Conservation (phyloP, 2,888 invertebrate species). For the Apoda limacodes region DNA sequence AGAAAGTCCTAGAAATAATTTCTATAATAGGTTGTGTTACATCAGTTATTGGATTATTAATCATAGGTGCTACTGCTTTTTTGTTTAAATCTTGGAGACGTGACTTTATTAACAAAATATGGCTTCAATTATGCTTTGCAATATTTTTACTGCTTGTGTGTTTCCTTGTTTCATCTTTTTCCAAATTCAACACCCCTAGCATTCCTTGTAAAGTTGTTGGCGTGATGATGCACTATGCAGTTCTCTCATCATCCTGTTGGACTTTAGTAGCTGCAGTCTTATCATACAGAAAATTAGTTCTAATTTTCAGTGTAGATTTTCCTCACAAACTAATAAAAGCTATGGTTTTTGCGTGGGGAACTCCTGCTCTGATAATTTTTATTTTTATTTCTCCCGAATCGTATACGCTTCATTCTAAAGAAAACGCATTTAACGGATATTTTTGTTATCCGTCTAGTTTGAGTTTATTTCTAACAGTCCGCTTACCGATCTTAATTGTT, state of each 20-base stretch:
- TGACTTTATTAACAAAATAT: constrained; percentile 71
- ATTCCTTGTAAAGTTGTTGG: constrained; percentile 69
- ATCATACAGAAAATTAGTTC: constrained; percentile 75
- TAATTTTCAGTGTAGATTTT: constrained; percentile 70
- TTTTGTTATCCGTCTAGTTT: constrained; percentile 69
- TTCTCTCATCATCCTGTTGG: constrained; percentile 77
- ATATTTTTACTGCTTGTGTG: constrained; percentile 53
- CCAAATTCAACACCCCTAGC: constrained; percentile 37
- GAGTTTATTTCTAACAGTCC: constrained; percentile 64
- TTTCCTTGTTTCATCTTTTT: constrained; percentile 44
- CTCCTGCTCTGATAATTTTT: constrained; percentile 63
- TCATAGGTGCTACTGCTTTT: constrained; percentile 64
- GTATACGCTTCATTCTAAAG: constrained; percentile 51
- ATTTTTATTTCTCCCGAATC: constrained; percentile 54
- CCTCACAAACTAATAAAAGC: constrained; percentile 73
- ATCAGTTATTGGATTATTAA: constrained; percentile 59
- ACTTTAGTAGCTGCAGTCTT: constrained; percentile 78
- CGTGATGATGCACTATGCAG: constrained; percentile 73
- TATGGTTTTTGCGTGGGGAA: constrained; percentile 73
- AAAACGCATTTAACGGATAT: constrained; percentile 42
- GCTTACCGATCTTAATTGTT: constrained; percentile 64
- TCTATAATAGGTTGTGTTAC: constrained; percentile 60
- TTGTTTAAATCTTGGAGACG: constrained; percentile 71
- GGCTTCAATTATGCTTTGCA: constrained; percentile 67
- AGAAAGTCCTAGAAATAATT: constrained; percentile 49